A percentile compares a stretch with the other conserved stretches of the same genome.
Evolutionary conservation across 2,888 invertebrate genomes (phyloP).

Genomic region (Suillia variegata): DNA sequence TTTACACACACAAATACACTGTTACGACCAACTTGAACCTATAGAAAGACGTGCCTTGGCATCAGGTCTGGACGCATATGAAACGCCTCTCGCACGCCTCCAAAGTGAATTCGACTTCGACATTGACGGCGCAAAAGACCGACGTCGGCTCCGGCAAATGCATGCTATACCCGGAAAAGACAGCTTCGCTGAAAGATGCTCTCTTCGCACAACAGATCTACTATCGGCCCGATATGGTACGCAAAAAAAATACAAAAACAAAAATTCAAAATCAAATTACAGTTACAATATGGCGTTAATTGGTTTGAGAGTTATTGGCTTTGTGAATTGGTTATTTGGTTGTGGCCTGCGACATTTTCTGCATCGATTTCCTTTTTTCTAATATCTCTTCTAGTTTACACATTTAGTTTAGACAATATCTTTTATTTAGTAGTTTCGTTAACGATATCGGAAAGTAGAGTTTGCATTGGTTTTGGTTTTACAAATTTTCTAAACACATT

Average conservation of each 20-base stretch:
- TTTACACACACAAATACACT: conserved; percentile 6
- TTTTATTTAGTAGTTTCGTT: too few relatives aligned
- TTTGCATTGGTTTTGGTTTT: neutral
- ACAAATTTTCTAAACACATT: too few relatives aligned
- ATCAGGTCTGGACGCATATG: conserved; percentile 60
- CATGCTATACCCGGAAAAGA: conserved; percentile 50
- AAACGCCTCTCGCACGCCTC: conserved; percentile 58
- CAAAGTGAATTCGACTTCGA: conserved; percentile 57
- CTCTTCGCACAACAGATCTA: conserved; percentile 51
- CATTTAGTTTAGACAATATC: too few relatives aligned
- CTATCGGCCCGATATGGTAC: conserved; percentile 55
- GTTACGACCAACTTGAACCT: conserved; percentile 22
- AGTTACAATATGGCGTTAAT: neutral
- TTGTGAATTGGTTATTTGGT: neutral
- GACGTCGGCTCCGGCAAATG: conserved; percentile 48
- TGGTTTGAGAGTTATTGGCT: neutral
- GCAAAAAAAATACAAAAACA: conserved; percentile 27
- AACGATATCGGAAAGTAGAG: too few relatives aligned
- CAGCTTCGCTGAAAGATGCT: conserved; percentile 49
- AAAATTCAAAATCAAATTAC: conserved; percentile 8
- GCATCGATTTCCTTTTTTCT: too few relatives aligned
- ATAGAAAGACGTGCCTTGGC: conserved; percentile 58
- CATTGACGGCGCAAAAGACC: conserved; percentile 54
- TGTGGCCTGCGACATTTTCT: neutral
- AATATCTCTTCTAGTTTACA: too few relatives aligned